phyloP scores from a whole-genome alignment of 1,140 invertebrate species.

The Pararge aegeria region DNA sequence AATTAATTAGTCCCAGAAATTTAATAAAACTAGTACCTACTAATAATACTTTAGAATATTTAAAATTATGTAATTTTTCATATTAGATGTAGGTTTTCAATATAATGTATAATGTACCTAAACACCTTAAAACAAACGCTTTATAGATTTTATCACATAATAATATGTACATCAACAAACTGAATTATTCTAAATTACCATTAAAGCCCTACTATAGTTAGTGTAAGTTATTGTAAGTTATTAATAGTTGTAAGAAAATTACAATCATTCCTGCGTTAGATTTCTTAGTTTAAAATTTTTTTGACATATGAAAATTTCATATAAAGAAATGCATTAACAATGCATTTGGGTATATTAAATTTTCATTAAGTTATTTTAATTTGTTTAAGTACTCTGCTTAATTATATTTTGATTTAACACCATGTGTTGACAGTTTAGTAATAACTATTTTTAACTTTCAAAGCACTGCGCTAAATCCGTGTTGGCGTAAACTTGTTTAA shows the following conservation, averaged over 20 bases:
- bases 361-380: too few relatives aligned
- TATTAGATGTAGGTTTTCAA: slow-evolving; percentile 13
- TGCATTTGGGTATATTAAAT: too few relatives aligned
- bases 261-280: too few relatives aligned
- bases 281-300: too few relatives aligned
- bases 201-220: slow-evolving; percentile 41
- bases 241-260: neutral
- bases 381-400: too few relatives aligned
- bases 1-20: neutral
- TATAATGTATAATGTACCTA: slow-evolving; percentile 15
- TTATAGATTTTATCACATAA: slow-evolving; percentile 63
- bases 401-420: too few relatives aligned
- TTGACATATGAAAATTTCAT: too few relatives aligned
- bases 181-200: slow-evolving; percentile 70
- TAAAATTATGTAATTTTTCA: slow-evolving; percentile 5
- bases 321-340: too few relatives aligned
- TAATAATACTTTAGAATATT: slow-evolving; percentile 16
- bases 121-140: slow-evolving; percentile 50
- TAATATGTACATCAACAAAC: slow-evolving; percentile 47
- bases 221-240: slow-evolving; percentile 7
- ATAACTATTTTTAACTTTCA: too few relatives aligned
- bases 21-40: neutral
- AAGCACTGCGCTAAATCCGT: too few relatives aligned
- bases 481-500: too few relatives aligned
- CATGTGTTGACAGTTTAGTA: too few relatives aligned